Conservation (phyloP, 2,113 vertebrate species). For the Bungarus multicinctus region DNA sequence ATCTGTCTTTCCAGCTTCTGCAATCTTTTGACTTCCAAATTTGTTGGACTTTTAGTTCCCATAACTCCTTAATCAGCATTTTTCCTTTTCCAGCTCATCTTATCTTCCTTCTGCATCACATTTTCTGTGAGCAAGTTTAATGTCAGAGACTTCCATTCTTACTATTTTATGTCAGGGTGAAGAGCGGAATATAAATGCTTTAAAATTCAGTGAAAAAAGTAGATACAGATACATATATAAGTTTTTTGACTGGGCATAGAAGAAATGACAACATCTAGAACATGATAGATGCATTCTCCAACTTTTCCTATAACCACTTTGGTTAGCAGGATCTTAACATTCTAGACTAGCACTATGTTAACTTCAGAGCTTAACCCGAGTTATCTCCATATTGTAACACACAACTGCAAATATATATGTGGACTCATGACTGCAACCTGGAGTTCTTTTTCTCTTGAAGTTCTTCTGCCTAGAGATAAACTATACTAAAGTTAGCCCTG, state of each 20-base stretch:
- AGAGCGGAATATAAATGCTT: neutral
- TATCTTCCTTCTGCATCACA: neutral
- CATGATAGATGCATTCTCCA: neutral
- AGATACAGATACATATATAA: neutral
- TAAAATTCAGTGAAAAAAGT: neutral
- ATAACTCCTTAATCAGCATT: neutral
- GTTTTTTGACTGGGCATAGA: neutral
- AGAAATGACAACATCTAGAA: neutral
- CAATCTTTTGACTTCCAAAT: neutral
- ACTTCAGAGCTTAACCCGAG: neutral
- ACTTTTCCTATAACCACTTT: neutral
- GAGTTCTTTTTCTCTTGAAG: neutral
- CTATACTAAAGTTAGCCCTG: neutral
- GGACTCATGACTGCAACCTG: neutral
- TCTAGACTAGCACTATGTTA: neutral
- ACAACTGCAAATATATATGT: neutral
- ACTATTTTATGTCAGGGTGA: neutral
- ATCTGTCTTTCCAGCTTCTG: neutral
- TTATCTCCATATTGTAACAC: neutral
- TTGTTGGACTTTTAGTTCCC: neutral
- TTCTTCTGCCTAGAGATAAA: neutral
- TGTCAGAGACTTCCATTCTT: neutral
- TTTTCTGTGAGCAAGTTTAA: neutral
- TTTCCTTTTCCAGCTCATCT: neutral
- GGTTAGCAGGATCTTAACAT: neutral